Evolutionary conservation across 2,888 invertebrate genomes (phyloP), one percentile per base, ranked within the genome.

Genomic region (Eucera pruinosa): DNA sequence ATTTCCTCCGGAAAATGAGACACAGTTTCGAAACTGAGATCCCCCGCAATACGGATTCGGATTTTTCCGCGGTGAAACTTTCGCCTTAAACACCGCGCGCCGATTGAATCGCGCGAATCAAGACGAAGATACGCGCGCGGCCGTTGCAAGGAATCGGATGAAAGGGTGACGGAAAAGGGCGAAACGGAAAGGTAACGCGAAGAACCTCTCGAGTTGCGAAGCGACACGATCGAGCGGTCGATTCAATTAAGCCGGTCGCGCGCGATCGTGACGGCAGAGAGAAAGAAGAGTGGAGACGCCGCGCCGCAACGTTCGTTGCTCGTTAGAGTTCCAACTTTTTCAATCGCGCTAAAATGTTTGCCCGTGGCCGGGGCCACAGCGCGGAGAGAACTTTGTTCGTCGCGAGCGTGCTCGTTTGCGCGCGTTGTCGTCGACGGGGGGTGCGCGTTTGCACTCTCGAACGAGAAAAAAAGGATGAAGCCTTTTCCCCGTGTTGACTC

Each of bases 261-360:
- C n/a, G n/a, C n/a, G n/a, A n/a, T n/a, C n/a, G n/a, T n/a, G n/a
- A n/a, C n/a, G n/a, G n/a, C n/a, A n/a, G n/a, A n/a, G n/a, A n/a
- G n/a, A n/a, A n/a, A n/a, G n/a, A n/a, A n/a, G n/a, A n/a, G n/a
- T n/a, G n/a, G n/a, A n/a, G n/a, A n/a, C n/a, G n/a, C n/a, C n/a
- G n/a, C n/a, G n/a, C n/a, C n/a, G n/a, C n/a, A n/a, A n/a, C 36
- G 47, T 72, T 54, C 61, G 64, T 52, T 48, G 48, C 70, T 76
- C 76, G 76, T 70, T 70, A 75, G 65, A 55, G 48, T 60, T 61
- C 50, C 64, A 82, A 82, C 82, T 82, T 82, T 82, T 82, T 82
- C 82, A 82, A 82, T 82, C 72, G 62, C 68, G 68, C 54, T 76
- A 76, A 82, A 82, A 82, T 76, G 82, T 79, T 82, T 79, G 62